Percentiles rank a stretch among this genome's conserved stretches.
Evolutionary conservation across 2,888 invertebrate genomes (phyloP).

Genomic region (Frankliniella fusca): DNA sequence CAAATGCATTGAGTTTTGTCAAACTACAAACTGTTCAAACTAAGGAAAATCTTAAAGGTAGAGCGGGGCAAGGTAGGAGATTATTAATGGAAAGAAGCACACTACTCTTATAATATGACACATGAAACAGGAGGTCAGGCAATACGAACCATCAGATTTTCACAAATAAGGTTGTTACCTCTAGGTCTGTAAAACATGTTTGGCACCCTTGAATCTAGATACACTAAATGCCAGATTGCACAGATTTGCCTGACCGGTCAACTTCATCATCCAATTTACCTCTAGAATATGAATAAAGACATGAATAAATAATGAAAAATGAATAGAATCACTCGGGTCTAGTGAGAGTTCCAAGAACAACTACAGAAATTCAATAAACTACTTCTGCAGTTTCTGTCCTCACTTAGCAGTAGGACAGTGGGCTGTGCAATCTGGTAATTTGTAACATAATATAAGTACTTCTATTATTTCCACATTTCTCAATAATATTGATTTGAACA

Average conservation of each 20-base stretch:
- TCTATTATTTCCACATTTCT: not conserved
- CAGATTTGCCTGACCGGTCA: not conserved
- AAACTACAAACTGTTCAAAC: not conserved
- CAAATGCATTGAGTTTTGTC: constrained; percentile 14
- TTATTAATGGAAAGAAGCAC: not conserved
- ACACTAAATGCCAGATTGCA: constrained; percentile 11
- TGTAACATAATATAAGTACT: constrained; percentile 9
- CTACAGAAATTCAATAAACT: too few relatives aligned
- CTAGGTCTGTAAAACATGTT: not conserved
- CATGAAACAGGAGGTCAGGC: not conserved
- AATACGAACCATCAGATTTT: not conserved
- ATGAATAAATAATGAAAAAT: not conserved
- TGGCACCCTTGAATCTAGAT: constrained; percentile 16
- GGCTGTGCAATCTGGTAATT: not conserved
- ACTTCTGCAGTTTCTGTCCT: too few relatives aligned
- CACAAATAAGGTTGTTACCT: not conserved
- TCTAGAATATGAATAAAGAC: not conserved
- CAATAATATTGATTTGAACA: not conserved
- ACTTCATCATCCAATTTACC: not conserved
- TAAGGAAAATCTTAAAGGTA: not conserved
- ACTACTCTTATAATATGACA: constrained; percentile 1
- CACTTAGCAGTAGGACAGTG: not conserved
- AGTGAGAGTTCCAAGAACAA: too few relatives aligned
- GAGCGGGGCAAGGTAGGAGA: not conserved
- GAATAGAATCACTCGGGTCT: not conserved